Percentiles rank a stretch among this genome's conserved stretches.
phyloP scores from a whole-genome alignment of 1,140 invertebrate genomes.

The Triops longicaudatus region DNA sequence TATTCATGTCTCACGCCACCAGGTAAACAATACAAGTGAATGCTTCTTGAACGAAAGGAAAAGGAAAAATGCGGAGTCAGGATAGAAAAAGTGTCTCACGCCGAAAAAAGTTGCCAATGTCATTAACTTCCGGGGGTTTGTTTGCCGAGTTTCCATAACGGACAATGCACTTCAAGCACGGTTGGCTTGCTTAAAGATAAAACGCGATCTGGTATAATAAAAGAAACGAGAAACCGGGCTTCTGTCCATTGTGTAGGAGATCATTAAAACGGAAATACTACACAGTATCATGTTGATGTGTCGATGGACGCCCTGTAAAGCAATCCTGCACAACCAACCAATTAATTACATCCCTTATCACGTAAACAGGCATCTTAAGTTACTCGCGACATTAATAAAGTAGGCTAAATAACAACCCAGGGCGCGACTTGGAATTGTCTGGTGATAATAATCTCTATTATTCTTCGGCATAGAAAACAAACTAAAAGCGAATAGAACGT shows the following conservation, averaged over 20 bases:
- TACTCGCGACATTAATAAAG: background rate
- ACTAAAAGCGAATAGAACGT: too few species aligned
- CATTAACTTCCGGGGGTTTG: constrained; percentile 6
- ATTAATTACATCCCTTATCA: background rate
- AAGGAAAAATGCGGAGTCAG: background rate
- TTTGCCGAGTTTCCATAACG: background rate
- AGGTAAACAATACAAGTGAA: background rate
- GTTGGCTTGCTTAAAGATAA: background rate
- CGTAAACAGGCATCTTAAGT: background rate
- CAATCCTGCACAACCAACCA: background rate
- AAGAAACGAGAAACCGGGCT: background rate
- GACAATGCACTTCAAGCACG: constrained; percentile 6
- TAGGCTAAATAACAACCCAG: background rate
- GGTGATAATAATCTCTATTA: too few species aligned
- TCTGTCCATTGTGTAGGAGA: background rate
- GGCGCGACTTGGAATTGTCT: too few species aligned
- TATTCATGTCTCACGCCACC: background rate
- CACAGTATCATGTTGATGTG: background rate
- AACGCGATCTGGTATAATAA: background rate
- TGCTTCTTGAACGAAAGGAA: background rate
- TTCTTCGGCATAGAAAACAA: too few species aligned
- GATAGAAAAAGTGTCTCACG: background rate
- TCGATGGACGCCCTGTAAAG: background rate
- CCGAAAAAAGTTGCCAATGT: background rate
- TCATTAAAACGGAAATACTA: background rate